These are phyloP conservation scores for Acromyrmex charruanus DNA, from an alignment of 1,140 invertebrate genomes.

Conservation along the genomic window DNA sequence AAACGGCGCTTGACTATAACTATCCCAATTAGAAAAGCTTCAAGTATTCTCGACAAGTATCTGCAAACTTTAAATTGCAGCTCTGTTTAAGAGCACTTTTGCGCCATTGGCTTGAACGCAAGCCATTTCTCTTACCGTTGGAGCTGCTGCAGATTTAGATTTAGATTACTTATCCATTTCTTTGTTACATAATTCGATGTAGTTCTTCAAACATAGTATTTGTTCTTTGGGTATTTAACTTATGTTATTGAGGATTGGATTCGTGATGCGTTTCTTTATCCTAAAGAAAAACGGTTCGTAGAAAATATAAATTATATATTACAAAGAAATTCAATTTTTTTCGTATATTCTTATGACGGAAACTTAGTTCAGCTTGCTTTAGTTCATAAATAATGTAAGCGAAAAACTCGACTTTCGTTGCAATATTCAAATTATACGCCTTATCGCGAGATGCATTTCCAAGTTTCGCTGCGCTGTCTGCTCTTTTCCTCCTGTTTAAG, in stretches of 20 bases:
- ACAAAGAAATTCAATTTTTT: neutral
- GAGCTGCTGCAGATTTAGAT: slow-evolving; percentile 32
- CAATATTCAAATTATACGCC: slow-evolving; percentile 51
- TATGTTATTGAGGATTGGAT: neutral
- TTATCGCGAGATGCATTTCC: slow-evolving; percentile 56
- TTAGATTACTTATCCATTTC: slow-evolving; percentile 28
- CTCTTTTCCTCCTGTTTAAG: slow-evolving; percentile 17
- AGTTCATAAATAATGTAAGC: slow-evolving; percentile 53
- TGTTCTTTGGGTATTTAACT: neutral
- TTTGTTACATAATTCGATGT: neutral
- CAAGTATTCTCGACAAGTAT: slow-evolving; percentile 37
- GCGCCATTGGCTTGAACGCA: slow-evolving; percentile 30
- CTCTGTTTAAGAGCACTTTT: slow-evolving; percentile 47
- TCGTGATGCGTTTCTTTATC: neutral
- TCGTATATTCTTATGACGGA: slow-evolving; percentile 7
- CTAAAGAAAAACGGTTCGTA: neutral
- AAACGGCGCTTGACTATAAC: slow-evolving; percentile 9
- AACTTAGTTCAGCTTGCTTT: slow-evolving; percentile 41
- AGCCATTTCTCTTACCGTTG: slow-evolving; percentile 10
- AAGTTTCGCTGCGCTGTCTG: slow-evolving; percentile 33
- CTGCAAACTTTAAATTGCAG: slow-evolving; percentile 51
- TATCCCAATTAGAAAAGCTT: slow-evolving; percentile 41
- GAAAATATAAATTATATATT: slow-evolving; percentile 38
- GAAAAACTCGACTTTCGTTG: slow-evolving; percentile 48
- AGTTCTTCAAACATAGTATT: neutral